phyloP scores from a whole-genome alignment of 2,888 invertebrate genomes.

The Lacanobia wlatinum region DNA sequence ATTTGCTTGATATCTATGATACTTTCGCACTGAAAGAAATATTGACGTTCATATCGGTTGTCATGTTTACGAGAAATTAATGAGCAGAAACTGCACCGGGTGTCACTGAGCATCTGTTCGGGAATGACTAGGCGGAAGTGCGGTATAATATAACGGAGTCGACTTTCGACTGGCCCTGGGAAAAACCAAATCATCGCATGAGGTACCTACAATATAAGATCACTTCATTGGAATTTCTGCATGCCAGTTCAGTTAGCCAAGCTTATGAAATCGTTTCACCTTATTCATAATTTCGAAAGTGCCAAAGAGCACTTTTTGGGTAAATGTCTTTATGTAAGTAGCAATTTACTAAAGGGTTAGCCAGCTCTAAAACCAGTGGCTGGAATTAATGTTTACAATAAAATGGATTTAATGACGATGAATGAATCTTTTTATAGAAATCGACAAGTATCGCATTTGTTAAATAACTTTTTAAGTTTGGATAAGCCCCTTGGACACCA shows the following conservation, averaged over 20 bases:
- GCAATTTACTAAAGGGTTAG: too few species aligned
- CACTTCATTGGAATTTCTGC: conserved; percentile 24
- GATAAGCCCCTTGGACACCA: background rate
- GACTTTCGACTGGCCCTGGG: background rate
- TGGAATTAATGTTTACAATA: background rate
- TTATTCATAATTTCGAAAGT: conserved; percentile 5
- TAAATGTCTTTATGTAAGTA: too few species aligned
- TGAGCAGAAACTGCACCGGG: conserved; percentile 22
- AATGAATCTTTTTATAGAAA: background rate
- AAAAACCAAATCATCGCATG: conserved; percentile 18
- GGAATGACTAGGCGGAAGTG: conserved; percentile 14
- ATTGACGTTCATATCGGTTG: background rate
- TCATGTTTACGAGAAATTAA: conserved; percentile 14
- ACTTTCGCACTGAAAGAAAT: conserved; percentile 25
- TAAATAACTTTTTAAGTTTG: too few species aligned
- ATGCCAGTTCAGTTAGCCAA: conserved; percentile 5
- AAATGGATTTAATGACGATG: background rate
- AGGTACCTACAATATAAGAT: too few species aligned
- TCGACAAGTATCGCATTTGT: background rate
- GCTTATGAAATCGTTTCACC: conserved; percentile 14
- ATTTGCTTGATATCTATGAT: conserved; percentile 2
- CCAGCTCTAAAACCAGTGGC: background rate
- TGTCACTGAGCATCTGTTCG: conserved; percentile 7
- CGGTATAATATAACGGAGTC: background rate
- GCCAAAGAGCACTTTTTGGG: background rate